A percentile compares a stretch with the other conserved stretches of the same genome.
Conservation (phyloP, 1,140 invertebrate genomes). For the Dufourea novaeangliae region DNA sequence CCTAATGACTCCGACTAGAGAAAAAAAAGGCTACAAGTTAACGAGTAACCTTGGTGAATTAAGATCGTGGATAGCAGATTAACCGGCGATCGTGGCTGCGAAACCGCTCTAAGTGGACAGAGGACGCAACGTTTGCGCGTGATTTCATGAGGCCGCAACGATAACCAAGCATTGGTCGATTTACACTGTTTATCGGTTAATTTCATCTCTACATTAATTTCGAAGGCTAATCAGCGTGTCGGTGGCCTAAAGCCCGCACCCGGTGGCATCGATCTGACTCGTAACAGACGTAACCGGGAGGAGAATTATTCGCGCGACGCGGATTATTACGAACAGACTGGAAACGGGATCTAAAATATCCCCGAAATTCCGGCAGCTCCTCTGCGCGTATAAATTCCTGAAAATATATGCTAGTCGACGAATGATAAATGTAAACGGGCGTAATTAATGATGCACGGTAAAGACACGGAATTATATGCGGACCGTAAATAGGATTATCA, state of each 20-base stretch:
- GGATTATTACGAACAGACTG: slow-evolving; percentile 34
- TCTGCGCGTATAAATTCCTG: background rate
- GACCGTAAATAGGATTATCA: slow-evolving; percentile 20
- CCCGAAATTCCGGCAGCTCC: slow-evolving; percentile 28
- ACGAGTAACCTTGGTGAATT: too few relatives aligned
- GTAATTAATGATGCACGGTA: slow-evolving; percentile 24
- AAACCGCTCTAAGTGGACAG: too few relatives aligned
- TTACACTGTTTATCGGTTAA: slow-evolving; percentile 50
- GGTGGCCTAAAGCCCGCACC: background rate
- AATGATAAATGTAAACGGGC: slow-evolving; percentile 26
- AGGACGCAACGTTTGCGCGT: background rate
- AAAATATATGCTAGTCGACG: slow-evolving; percentile 23
- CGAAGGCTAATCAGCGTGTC: slow-evolving; percentile 31
- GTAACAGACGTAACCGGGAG: slow-evolving; percentile 10
- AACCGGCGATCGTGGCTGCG: too few relatives aligned
- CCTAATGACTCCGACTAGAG: too few relatives aligned
- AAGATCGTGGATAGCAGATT: too few relatives aligned
- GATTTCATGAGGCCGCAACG: background rate
- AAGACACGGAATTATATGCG: slow-evolving; percentile 22
- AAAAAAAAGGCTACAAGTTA: too few relatives aligned
- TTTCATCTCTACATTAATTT: slow-evolving; percentile 56
- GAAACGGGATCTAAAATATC: slow-evolving; percentile 31
- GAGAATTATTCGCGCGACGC: slow-evolving; percentile 38
- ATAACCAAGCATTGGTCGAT: slow-evolving; percentile 20
- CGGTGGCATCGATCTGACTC: slow-evolving; percentile 2